These are phyloP conservation scores for Thumatha senex DNA, from an alignment of 2,888 invertebrate genomes.

Conservation along the genomic window DNA sequence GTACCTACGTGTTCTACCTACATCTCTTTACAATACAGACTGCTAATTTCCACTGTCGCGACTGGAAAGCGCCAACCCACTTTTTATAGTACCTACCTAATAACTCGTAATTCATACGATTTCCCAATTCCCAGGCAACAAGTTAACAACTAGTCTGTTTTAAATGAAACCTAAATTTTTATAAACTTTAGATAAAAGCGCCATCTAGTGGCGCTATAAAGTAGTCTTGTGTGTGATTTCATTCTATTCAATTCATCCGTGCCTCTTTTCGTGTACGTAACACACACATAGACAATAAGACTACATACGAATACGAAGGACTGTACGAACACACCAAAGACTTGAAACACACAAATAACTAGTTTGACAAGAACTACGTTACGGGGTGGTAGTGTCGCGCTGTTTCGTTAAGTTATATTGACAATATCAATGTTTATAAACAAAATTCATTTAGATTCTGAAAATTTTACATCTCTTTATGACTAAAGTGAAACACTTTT, in stretches of 20 bases:
- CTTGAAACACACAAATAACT: conserved; percentile 44
- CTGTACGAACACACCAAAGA: background rate
- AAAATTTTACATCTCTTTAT: conserved; percentile 38
- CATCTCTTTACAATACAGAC: too few species aligned
- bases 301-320: conserved; percentile 8
- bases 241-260: conserved; percentile 2
- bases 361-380: conserved; percentile 67
- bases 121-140: too few species aligned
- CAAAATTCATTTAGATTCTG: conserved; percentile 53
- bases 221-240: conserved; percentile 1
- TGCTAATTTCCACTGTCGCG: too few species aligned
- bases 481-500: conserved; percentile 52
- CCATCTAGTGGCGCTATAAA: conserved; percentile 23
- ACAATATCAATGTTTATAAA: conserved; percentile 76
- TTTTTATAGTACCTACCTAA: too few species aligned
- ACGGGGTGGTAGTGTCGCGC: conserved; percentile 54
- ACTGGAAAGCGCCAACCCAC: too few species aligned
- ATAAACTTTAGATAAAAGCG: background rate
- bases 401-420: conserved; percentile 57
- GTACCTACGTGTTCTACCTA: too few species aligned
- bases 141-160: background rate
- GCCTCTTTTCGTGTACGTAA: conserved; percentile 22
- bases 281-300: conserved; percentile 24
- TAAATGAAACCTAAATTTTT: background rate
- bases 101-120: background rate